Evolutionary conservation across 2,113 vertebrate species (phyloP), one percentile per base, ranked within the genome.

Genomic region (Tympanuchus pallidicinctus): DNA sequence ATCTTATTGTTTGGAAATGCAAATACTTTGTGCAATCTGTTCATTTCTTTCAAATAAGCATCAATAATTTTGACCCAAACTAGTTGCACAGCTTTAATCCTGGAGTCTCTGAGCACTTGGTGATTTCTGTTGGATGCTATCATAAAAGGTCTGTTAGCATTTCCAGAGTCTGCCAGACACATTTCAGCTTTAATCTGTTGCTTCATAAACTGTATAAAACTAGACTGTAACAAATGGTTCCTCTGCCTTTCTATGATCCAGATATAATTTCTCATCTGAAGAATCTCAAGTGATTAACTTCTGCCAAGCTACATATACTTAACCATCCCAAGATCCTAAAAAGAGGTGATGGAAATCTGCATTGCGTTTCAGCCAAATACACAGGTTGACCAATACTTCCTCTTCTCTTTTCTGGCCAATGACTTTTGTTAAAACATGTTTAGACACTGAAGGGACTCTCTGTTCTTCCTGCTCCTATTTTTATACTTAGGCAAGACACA

Each of bases 401-500:
- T 78, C 38, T 85, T 38, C 43, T 83, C 48, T 82, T 70, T 43
- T 60, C 36, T 47, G 78, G 61, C 22, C 78, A 75, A 56, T 2
- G 12, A 78, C 47, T 90, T 90, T 21, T 56, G 28, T 56, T 60
- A 93, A 91, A 90, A 65, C 38, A 66, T 1, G 11, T 77, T 48
- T 60, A 78, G 77, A 28, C 1, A 2, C 79, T 59, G 45, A 74
- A 95, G 42, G 72, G 72, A 77, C 64, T 74, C 82, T 70, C 73
- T 82, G 28, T 72, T 93, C 83, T 86, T 87, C 34, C 66, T 61
- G 54, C 52, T 92, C 32, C 65, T 76, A 81, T 92, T 92, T 88
- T 95, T 81, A 92, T 72, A 89, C 57, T 84, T 73, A 54, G 66
- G 48, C 57, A 90, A 90, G 83, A 89, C 54, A 89, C 10, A 86